Evolutionary conservation across 2,113 vertebrate species (phyloP).

Genomic region (Gobius niger): DNA sequence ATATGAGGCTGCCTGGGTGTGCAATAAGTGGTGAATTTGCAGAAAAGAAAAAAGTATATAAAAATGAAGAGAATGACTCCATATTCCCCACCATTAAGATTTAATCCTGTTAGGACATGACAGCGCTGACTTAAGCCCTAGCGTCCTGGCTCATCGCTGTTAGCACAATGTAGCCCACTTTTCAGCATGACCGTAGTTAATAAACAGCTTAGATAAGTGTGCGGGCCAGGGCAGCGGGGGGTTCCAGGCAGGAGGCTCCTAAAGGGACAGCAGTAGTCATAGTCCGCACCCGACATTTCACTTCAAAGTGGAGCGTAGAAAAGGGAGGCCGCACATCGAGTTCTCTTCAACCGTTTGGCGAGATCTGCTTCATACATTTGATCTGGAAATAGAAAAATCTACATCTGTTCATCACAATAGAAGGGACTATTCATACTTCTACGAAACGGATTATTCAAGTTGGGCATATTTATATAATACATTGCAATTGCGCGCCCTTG

Average conservation of each 20-base stretch:
- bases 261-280: not conserved
- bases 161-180: slow-evolving; percentile 10
- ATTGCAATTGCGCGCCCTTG: not conserved
- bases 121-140: not conserved
- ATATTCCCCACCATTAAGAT: not conserved
- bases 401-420: not conserved
- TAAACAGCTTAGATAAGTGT: slow-evolving; percentile 17
- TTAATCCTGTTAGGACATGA: not conserved
- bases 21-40: too few relatives aligned
- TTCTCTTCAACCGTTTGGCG: not conserved
- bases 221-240: slow-evolving; percentile 6
- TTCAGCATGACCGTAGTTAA: slow-evolving; percentile 10
- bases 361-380: not conserved
- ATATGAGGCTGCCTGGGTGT: too few relatives aligned
- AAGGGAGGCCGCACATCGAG: not conserved
- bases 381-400: not conserved
- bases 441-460: not conserved
- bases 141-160: not conserved
- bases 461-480: not conserved
- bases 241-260: not conserved
- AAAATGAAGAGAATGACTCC: not conserved
- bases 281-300: not conserved
- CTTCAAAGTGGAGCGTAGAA: slow-evolving; percentile 4
- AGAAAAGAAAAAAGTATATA: not conserved
- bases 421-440: not conserved